phyloP scores from a whole-genome alignment of 2,797 vertebrate species.

The Sparidentex hasta region DNA sequence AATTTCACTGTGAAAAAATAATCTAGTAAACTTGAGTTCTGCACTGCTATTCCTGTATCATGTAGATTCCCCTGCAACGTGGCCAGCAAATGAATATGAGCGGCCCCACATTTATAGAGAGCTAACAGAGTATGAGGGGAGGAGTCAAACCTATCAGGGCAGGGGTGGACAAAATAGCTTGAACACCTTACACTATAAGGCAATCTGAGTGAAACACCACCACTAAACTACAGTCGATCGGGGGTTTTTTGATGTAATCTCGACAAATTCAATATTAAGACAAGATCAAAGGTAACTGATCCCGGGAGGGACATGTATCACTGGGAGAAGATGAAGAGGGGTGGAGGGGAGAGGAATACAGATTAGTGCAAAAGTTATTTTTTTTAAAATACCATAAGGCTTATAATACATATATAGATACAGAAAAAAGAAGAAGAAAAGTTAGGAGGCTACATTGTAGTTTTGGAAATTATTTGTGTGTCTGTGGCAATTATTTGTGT shows the following conservation, averaged over 20 bases:
- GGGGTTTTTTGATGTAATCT: not conserved
- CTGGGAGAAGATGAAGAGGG: not conserved
- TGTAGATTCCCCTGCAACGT: slow-evolving; percentile 33
- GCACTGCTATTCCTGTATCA: slow-evolving; percentile 29
- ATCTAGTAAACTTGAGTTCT: slow-evolving; percentile 15
- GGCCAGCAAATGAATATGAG: slow-evolving; percentile 44
- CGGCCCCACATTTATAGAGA: slow-evolving; percentile 56
- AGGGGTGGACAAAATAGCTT: slow-evolving; percentile 28
- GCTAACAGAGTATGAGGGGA: slow-evolving; percentile 54
- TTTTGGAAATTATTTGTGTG: too few relatives aligned
- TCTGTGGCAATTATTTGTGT: too few relatives aligned
- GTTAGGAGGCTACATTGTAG: too few relatives aligned
- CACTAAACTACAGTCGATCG: not conserved
- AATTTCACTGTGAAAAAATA: slow-evolving; percentile 25
- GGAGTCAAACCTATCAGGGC: slow-evolving; percentile 57
- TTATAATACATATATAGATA: not conserved
- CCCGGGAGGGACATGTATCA: not conserved
- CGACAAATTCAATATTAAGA: not conserved
- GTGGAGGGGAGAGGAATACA: not conserved
- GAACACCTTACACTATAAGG: slow-evolving; percentile 11
- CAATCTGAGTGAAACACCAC: not conserved
- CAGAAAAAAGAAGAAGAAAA: too few relatives aligned
- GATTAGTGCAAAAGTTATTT: too few relatives aligned
- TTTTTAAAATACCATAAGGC: not conserved
- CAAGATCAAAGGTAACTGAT: not conserved